Conservation (phyloP, 2,888 invertebrate species). For the Gibbula magus region DNA sequence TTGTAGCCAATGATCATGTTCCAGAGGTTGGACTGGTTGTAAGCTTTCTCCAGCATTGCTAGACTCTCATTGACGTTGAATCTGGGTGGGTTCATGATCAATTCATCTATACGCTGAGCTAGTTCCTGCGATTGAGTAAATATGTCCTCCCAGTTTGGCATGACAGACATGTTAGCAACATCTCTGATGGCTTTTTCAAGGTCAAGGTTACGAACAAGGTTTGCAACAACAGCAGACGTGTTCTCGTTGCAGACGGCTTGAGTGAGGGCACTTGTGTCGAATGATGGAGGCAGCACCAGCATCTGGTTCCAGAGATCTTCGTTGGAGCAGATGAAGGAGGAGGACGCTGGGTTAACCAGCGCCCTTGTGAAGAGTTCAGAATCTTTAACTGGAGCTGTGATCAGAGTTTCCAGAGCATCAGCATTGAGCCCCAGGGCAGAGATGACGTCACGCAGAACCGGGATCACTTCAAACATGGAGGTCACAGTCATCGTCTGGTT, state of each 20-base stretch:
- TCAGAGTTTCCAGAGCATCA: constrained; percentile 39
- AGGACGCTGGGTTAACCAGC: constrained; percentile 26
- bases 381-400: constrained; percentile 44
- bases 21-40: constrained; percentile 32
- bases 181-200: constrained; percentile 28
- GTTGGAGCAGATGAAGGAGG: constrained; percentile 33
- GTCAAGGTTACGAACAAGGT: constrained; percentile 33
- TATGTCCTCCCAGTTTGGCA: constrained; percentile 44
- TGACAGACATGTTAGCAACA: constrained; percentile 23
- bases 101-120: constrained; percentile 27
- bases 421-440: constrained; percentile 41
- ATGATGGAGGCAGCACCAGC: constrained; percentile 35
- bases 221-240: constrained; percentile 29
- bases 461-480: constrained; percentile 38
- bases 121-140: constrained; percentile 40
- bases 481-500: constrained; percentile 42
- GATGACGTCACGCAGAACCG: constrained; percentile 42
- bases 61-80: constrained; percentile 22
- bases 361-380: constrained; percentile 38
- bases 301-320: constrained; percentile 31
- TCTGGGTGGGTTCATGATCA: constrained; percentile 41
- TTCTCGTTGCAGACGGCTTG: constrained; percentile 39
- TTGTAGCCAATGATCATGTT: constrained; percentile 22
- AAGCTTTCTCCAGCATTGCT: not conserved
- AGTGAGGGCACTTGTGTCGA: constrained; percentile 40